A percentile compares a stretch with the other conserved stretches of the same genome.
phyloP scores from a whole-genome alignment of 2,888 invertebrate genomes.

The Chymomyza caudatula region DNA sequence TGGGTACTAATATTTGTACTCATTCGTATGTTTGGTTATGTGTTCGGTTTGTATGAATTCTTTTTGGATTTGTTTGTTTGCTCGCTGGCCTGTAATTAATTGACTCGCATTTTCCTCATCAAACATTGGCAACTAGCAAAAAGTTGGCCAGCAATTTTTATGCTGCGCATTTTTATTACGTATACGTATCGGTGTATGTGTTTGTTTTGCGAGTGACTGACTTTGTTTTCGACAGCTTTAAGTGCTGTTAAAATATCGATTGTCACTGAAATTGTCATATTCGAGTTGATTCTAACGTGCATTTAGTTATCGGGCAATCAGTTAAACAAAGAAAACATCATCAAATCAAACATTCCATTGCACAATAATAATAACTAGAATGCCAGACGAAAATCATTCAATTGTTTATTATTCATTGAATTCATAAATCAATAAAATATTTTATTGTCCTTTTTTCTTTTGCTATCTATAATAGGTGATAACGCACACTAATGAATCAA shows the following conservation, averaged over 20 bases:
- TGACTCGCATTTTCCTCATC: conserved; percentile 60
- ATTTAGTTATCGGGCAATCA: background rate
- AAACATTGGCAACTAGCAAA: conserved; percentile 46
- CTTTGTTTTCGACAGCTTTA: background rate
- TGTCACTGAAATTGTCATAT: background rate
- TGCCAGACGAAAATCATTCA: background rate
- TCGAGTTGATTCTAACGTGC: background rate
- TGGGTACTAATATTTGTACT: background rate
- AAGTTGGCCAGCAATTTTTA: conserved; percentile 21
- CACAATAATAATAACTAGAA: background rate
- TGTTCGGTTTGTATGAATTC: conserved; percentile 6
- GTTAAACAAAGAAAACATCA: background rate
- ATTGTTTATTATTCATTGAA: background rate
- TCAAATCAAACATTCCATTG: background rate
- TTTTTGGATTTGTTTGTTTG: conserved; percentile 18
- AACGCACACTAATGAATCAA: background rate
- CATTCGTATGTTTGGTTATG: background rate
- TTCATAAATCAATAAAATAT: background rate
- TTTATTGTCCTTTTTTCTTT: background rate
- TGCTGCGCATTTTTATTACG: background rate
- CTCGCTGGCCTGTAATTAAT: conserved; percentile 58
- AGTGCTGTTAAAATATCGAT: background rate
- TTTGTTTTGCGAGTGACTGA: background rate
- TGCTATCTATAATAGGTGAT: background rate
- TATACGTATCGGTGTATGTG: no score